These are phyloP conservation scores for Trichosurus vulpecula DNA, from an alignment of 2,797 vertebrate species.

Conservation along the genomic window DNA sequence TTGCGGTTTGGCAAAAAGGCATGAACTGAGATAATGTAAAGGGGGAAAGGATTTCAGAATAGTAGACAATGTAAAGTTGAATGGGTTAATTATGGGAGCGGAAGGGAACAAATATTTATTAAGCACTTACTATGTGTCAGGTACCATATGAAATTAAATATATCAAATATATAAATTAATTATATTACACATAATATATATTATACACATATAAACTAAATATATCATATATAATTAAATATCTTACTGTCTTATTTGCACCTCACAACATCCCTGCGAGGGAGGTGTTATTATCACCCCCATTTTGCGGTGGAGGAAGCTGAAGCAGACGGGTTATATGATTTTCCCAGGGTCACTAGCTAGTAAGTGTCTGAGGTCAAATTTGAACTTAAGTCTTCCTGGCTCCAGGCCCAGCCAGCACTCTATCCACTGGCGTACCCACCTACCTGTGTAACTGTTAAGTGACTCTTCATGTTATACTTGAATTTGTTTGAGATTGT, in stretches of 20 bases:
- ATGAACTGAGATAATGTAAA: neutral
- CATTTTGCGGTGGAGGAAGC: neutral
- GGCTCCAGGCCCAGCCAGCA: neutral
- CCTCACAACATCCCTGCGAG: neutral
- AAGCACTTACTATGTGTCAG: neutral
- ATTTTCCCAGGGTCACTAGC: neutral
- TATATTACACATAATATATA: neutral
- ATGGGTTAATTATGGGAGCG: neutral
- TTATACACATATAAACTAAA: neutral
- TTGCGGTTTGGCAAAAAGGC: neutral
- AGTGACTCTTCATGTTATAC: slow-evolving; percentile 11
- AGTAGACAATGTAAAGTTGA: neutral
- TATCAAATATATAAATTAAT: neutral
- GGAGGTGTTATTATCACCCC: neutral
- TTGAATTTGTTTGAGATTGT: slow-evolving; percentile 9
- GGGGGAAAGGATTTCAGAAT: neutral
- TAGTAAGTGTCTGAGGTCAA: neutral
- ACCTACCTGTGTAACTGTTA: neutral
- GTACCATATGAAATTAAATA: no score
- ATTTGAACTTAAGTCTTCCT: neutral
- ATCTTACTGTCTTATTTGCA: neutral
- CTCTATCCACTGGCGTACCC: neutral
- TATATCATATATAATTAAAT: neutral
- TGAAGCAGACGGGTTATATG: neutral
- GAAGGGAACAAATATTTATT: neutral